Percentiles rank a stretch among this genome's conserved stretches.
Evolutionary conservation across 1,140 invertebrate genomes (phyloP).

Genomic region (Xylocopa sonorina): DNA sequence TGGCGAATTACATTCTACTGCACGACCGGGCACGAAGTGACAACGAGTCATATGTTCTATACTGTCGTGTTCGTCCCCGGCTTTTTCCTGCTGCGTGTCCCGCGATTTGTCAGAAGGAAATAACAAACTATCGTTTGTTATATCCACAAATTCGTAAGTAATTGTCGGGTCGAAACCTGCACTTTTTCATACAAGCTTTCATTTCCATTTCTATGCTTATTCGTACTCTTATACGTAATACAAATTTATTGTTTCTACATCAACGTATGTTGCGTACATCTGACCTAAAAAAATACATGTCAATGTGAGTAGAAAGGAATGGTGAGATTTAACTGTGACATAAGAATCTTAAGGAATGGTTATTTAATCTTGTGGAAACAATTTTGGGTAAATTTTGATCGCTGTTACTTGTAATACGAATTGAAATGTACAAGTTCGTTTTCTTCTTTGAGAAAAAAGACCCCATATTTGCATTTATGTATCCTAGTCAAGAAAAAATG

Average conservation of each 20-base stretch:
- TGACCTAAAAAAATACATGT: background rate
- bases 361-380: no score
- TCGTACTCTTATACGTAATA: no score
- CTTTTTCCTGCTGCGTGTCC: no score
- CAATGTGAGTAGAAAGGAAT: background rate
- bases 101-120: background rate
- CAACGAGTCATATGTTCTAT: background rate
- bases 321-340: background rate
- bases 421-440: background rate
- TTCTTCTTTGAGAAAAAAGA: background rate
- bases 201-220: no score
- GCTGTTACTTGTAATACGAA: background rate
- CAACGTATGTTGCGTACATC: no score
- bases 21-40: background rate
- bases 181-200: no score
- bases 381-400: background rate
- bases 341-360: background rate
- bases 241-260: no score
- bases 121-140: background rate
- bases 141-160: no score
- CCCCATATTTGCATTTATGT: background rate
- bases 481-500: background rate
- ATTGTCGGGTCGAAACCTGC: no score
- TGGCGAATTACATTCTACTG: conserved; percentile 7
- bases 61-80: background rate